Conservation (phyloP, 2,113 vertebrate species). For the Nematolebias whitei region DNA sequence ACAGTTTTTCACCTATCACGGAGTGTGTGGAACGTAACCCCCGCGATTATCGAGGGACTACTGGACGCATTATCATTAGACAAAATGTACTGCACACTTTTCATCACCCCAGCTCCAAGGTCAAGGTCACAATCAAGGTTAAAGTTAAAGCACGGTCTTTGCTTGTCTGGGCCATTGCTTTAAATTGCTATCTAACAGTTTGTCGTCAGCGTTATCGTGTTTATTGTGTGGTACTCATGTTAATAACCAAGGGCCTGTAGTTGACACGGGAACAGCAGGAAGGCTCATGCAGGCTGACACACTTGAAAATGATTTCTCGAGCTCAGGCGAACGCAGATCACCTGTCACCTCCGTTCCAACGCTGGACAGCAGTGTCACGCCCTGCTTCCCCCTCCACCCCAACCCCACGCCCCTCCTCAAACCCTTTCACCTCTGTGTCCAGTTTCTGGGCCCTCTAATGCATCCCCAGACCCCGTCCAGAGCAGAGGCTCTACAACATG, state of each 20-base stretch:
- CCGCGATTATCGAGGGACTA: no score
- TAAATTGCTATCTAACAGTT: no score
- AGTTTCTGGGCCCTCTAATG: slow-evolving; percentile 86
- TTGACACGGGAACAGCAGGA: slow-evolving; percentile 7
- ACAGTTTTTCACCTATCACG: no score
- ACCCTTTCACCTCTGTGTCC: slow-evolving; percentile 55
- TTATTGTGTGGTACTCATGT: no score
- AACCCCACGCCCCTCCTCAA: background rate
- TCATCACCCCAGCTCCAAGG: no score
- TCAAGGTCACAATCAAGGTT: no score
- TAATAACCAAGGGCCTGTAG: background rate
- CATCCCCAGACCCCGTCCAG: slow-evolving; percentile 87
- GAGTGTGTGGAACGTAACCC: no score
- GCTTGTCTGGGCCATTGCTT: no score
- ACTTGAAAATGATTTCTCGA: slow-evolving; percentile 73
- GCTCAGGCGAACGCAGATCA: slow-evolving; percentile 62
- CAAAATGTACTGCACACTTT: no score
- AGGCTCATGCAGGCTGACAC: slow-evolving; percentile 69
- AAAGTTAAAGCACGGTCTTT: no score
- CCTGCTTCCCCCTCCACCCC: background rate
- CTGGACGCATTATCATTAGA: no score
- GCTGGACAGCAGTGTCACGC: slow-evolving; percentile 11
- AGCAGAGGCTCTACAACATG: slow-evolving; percentile 88
- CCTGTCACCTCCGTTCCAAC: slow-evolving; percentile 30
- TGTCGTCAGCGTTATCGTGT: no score